Evolutionary conservation across 2,888 invertebrate species (phyloP).

Genomic region (Metalampra italica): DNA sequence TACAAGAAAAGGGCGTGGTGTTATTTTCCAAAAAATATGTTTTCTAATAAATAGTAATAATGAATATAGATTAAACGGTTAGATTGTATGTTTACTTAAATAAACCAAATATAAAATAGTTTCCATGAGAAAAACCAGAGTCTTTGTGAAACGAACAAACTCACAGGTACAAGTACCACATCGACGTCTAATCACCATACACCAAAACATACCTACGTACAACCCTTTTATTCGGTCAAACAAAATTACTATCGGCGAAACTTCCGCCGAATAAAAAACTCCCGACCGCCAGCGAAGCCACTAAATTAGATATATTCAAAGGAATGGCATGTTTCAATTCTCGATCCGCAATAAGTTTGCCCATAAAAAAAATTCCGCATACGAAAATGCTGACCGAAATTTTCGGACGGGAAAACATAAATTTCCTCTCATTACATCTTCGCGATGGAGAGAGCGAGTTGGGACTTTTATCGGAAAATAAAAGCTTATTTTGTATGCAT

Average conservation of each 20-base stretch:
- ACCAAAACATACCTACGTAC: not conserved
- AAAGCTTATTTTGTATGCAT: conserved; percentile 1
- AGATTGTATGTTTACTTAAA: too few species aligned
- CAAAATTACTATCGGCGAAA: conserved; percentile 29
- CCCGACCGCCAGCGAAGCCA: conserved; percentile 21
- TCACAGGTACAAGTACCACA: too few species aligned
- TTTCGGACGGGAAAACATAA: conserved; percentile 23
- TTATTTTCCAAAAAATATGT: too few species aligned
- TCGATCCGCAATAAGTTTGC: conserved; percentile 30
- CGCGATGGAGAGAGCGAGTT: conserved; percentile 7
- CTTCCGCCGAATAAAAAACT: conserved; percentile 36
- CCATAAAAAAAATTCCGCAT: conserved; percentile 26
- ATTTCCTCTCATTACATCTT: conserved; percentile 27
- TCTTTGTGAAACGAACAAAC: too few species aligned
- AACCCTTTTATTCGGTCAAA: conserved; percentile 4
- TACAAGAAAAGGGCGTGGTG: too few species aligned
- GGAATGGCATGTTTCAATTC: conserved; percentile 43
- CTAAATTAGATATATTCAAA: conserved; percentile 60
- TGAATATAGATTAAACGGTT: too few species aligned
- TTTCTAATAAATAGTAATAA: too few species aligned
- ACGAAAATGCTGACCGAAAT: conserved; percentile 25
- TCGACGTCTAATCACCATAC: too few species aligned
- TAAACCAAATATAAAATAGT: not conserved
- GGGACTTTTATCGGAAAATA: not conserved
- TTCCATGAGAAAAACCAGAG: not conserved